Evolutionary conservation across 2,888 invertebrate genomes (phyloP).

Genomic region (Atherix ibis): DNA sequence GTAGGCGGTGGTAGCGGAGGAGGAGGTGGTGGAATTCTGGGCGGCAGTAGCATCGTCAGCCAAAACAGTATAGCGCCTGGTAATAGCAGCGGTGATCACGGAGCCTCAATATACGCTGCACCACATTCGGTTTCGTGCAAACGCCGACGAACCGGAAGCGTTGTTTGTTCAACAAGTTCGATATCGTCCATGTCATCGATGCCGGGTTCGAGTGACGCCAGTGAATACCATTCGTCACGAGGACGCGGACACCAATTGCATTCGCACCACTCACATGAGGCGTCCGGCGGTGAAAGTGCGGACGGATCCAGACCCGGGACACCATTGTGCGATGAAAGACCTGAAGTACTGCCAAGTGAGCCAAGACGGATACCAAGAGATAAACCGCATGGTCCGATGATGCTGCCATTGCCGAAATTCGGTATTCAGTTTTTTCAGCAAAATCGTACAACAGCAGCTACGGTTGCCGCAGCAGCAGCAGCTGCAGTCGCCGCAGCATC

Average conservation of each 20-base stretch:
- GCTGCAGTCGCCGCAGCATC: conserved; percentile 8
- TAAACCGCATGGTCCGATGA: conserved; percentile 52
- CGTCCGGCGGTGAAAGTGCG: conserved; percentile 42
- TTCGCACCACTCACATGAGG: conserved; percentile 36
- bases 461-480: conserved; percentile 12
- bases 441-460: conserved; percentile 22
- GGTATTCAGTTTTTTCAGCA: conserved; percentile 50
- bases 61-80: not conserved
- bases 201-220: conserved; percentile 26
- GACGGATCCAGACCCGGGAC: conserved; percentile 72
- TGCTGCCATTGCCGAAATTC: conserved; percentile 76
- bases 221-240: conserved; percentile 30
- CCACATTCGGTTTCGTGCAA: conserved; percentile 33
- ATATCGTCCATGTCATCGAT: conserved; percentile 14
- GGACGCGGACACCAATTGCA: conserved; percentile 38
- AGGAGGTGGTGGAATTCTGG: no score
- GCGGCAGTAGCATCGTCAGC: not conserved
- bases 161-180: conserved; percentile 13
- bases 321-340: conserved; percentile 66
- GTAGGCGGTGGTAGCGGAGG: not conserved
- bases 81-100: not conserved
- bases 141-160: conserved; percentile 35
- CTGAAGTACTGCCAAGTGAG: conserved; percentile 56
- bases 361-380: conserved; percentile 53
- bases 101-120: conserved; percentile 1